Evolutionary conservation across 2,797 vertebrate genomes (phyloP), one percentile per base, ranked within the genome.

Genomic region (Euthynnus affinis): DNA sequence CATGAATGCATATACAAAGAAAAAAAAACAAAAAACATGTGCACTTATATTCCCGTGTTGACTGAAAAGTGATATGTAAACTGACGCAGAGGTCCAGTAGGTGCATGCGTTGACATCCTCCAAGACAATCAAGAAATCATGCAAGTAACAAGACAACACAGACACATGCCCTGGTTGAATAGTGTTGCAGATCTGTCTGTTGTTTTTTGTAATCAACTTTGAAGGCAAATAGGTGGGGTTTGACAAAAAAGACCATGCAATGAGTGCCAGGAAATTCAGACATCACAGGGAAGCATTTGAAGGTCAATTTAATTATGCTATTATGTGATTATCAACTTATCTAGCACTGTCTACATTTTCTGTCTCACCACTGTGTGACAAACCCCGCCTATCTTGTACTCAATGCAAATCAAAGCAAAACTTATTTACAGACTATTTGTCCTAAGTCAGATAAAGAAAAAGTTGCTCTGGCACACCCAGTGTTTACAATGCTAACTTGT

Each of bases 21-120:
- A 20, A 75, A 48, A 73, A 42, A 80, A 81, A 27, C 82, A 17
- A 74, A 32, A 76, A 37, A 68, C 27, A 84, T 53, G 79, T 85
- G 72, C 85, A 80, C 0, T 60, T 67, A 85, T 71, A 61, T 65
- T 78, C 65, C 57, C 18, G 23, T 62, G 62, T 71, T 69, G 29
- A 78, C 53, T 58, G 53, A 44, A 71, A 59, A 51, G 1, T 61
- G 61, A 18, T 6, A 9, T 42, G 29, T 40, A 71, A 82, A 80
- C 44, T 15, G 42, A 51, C 14, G 55, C 42, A 82, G 74, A 83
- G 25, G 49, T 63, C 81, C 62, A 87, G 80, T 46, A 66, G 75
- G 60, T 82, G 59, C 90, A 93, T 88, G 88, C 89, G 25, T 17
- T 55, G 75, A 78, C 78, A 78, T 88, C 71, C 61, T 71, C 52